phyloP scores from a whole-genome alignment of 64 coral and sea anemone species.

The Montipora foliosa region DNA sequence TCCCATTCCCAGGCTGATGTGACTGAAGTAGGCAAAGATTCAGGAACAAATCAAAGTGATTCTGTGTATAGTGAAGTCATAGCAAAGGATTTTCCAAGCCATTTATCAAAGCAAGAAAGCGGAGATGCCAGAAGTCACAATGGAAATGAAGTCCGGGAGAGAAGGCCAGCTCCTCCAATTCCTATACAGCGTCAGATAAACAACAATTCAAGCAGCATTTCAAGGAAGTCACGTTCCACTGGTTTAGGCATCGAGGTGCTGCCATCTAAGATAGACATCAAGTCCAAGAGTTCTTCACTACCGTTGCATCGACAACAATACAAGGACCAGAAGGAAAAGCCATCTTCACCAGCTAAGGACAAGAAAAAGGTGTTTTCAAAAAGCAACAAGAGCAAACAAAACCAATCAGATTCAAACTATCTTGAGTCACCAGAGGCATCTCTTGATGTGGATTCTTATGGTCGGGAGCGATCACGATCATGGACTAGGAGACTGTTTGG shows the following conservation, averaged over 20 bases:
- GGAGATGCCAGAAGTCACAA: neutral
- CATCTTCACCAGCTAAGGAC: slow-evolving; percentile 6
- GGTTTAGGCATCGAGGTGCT: slow-evolving; percentile 37
- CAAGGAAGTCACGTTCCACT: slow-evolving; percentile 9
- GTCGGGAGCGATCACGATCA: slow-evolving; percentile 65
- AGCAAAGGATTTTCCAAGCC: neutral
- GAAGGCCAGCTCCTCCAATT: slow-evolving; percentile 36
- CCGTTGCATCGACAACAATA: neutral
- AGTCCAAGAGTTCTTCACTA: neutral
- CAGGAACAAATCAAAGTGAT: neutral
- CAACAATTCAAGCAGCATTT: neutral
- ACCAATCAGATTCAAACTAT: slow-evolving; percentile 14
- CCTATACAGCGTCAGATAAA: neutral
- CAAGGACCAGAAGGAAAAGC: slow-evolving; percentile 7
- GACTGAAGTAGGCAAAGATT: neutral
- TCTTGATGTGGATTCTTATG: neutral
- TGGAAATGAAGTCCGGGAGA: neutral
- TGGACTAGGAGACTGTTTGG: slow-evolving; percentile 85
- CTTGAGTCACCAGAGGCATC: slow-evolving; percentile 17
- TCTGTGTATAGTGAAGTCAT: neutral
- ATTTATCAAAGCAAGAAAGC: neutral
- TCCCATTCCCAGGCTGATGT: neutral
- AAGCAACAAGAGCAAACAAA: slow-evolving; percentile 17
- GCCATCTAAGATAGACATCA: slow-evolving; percentile 14
- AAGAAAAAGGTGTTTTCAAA: slow-evolving; percentile 47